Evolutionary conservation across 2,113 vertebrate species (phyloP).

Genomic region (Protobothrops flavoviridis): DNA sequence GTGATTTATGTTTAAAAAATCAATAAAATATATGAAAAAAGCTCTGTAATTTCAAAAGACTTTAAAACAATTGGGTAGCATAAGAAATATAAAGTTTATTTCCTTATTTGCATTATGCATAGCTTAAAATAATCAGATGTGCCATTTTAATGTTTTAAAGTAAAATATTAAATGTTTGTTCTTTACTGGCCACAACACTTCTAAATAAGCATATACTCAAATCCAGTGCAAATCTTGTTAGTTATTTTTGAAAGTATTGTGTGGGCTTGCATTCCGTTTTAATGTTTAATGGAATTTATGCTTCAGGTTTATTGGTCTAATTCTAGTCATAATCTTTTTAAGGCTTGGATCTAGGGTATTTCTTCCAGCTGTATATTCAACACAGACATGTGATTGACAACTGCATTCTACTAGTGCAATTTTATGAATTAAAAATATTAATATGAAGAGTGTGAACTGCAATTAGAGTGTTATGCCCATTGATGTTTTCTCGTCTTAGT

Average conservation of each 20-base stretch:
- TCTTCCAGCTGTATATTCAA: not conserved
- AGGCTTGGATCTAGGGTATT: not conserved
- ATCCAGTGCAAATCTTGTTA: not conserved
- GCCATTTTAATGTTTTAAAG: not conserved
- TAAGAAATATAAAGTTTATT: not conserved
- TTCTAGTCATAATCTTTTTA: not conserved
- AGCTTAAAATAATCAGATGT: not conserved
- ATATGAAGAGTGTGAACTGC: not conserved
- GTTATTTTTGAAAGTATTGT: not conserved
- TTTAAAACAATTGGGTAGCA: not conserved
- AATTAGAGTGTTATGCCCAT: not conserved
- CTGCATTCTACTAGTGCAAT: not conserved
- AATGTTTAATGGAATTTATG: not conserved
- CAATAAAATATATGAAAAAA: no score
- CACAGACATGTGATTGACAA: not conserved
- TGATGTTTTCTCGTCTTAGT: not conserved
- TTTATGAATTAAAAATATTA: not conserved
- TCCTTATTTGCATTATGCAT: not conserved
- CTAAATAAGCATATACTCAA: not conserved
- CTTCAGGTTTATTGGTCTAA: not conserved
- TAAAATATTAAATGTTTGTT: not conserved
- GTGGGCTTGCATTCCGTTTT: not conserved
- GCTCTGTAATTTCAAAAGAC: not conserved
- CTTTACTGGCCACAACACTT: not conserved
- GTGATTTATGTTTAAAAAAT: no score